Percentiles rank a stretch among this genome's conserved stretches.
phyloP scores from a whole-genome alignment of 2,113 vertebrate species.

The Corapipo altera region DNA sequence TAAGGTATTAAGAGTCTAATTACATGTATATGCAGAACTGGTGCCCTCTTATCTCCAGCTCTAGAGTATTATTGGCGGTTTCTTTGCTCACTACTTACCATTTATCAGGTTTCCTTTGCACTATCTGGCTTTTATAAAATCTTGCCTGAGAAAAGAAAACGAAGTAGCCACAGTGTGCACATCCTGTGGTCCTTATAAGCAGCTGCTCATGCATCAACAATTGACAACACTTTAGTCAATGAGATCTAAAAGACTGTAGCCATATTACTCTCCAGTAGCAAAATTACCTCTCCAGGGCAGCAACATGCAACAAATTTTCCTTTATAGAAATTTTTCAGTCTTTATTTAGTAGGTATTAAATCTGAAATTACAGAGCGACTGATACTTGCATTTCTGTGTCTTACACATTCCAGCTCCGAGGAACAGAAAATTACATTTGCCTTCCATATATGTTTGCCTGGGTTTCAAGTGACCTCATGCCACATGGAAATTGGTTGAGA shows the following conservation, averaged over 20 bases:
- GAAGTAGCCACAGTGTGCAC: not conserved
- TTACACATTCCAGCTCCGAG: slow-evolving; percentile 15
- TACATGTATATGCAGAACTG: not conserved
- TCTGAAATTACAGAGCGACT: not conserved
- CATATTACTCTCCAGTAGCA: not conserved
- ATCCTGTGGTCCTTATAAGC: not conserved
- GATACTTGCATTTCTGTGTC: not conserved
- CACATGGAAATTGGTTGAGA: slow-evolving; percentile 79
- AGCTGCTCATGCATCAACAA: not conserved
- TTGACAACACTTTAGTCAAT: not conserved
- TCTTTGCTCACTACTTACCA: not conserved
- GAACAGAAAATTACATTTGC: slow-evolving; percentile 42
- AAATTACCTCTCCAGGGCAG: not conserved
- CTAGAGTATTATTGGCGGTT: not conserved
- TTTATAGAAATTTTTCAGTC: not conserved
- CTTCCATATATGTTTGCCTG: slow-evolving; percentile 73
- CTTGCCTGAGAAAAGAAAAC: not conserved
- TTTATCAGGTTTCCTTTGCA: slow-evolving; percentile 37
- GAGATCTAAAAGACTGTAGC: not conserved
- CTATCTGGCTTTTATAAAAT: slow-evolving; percentile 44
- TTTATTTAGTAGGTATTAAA: slow-evolving; percentile 16
- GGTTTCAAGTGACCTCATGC: slow-evolving; percentile 75
- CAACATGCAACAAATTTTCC: not conserved
- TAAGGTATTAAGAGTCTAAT: slow-evolving; percentile 48
- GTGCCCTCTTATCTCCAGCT: not conserved